These are phyloP conservation scores for Turritopsis dohrnii DNA, from an alignment of 30 jellyfish, hydroid and myxozoan genomes.

Conservation along the genomic window DNA sequence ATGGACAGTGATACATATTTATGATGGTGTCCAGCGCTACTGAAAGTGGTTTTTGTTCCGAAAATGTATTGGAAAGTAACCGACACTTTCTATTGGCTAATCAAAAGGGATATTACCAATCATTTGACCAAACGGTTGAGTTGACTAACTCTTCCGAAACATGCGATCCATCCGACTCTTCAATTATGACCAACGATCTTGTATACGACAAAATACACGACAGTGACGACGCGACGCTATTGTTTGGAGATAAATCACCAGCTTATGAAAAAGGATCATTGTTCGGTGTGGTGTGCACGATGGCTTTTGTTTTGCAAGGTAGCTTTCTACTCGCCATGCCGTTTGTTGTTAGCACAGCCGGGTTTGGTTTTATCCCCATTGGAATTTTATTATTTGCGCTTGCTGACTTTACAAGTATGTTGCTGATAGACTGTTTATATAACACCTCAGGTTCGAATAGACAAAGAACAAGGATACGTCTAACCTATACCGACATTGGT, in stretches of 20 bases:
- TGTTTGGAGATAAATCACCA: not conserved
- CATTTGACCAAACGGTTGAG: not conserved
- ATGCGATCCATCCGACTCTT: not conserved
- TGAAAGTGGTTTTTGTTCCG: not conserved
- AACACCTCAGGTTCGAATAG: slow-evolving; percentile 54
- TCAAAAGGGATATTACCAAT: not conserved
- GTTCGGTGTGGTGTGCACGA: not conserved
- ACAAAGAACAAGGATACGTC: slow-evolving; percentile 38
- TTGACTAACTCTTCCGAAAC: not conserved
- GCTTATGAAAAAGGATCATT: not conserved
- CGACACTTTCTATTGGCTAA: not conserved
- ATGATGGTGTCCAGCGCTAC: not conserved
- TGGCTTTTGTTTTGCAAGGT: not conserved
- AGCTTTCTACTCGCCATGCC: not conserved
- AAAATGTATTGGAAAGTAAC: not conserved
- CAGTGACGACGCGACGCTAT: not conserved
- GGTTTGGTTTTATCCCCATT: not conserved
- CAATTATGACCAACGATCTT: not conserved
- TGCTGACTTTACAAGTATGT: slow-evolving; percentile 50
- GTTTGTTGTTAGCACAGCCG: not conserved
- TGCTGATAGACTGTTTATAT: slow-evolving; percentile 62
- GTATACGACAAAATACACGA: not conserved
- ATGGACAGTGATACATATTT: not conserved
- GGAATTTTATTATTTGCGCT: not conserved
- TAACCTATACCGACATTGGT: slow-evolving; percentile 52